Base-by-base conservation (phyloP, 1,140 invertebrate genomes). In the Stratiolaelaps scimitus region DNA sequence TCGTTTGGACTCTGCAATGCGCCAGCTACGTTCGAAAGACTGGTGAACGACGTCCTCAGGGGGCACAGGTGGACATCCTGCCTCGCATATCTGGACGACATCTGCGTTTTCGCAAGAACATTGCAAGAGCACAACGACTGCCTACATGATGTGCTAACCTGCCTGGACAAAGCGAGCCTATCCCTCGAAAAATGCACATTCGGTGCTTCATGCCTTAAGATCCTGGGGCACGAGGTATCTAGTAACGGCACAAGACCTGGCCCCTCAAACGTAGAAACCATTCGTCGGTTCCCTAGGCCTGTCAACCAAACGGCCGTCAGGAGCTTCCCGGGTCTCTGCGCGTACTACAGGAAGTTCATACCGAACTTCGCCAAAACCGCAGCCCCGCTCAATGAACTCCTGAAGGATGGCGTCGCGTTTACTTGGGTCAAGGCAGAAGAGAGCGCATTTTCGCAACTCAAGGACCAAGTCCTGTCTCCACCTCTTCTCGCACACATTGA, bases 291-390 rank as follows among this genome's bases (percentile, higher is more conserved):
- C n/a, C 69, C 72, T 15, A 43, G 40, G 2, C 77, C 77, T 10
- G 43, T 72, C 68, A 73, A 70, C 69, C 65, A 73, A 5, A 76
- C 73, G 60, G 73, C 78, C 47, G 20, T 80, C 0, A 65, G 75
- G 44, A 66, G 74, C 56, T 79, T 80, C 67, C 68, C 78, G 10
- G 78, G 77, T 1, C 73, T 79, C 65, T 70, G 74, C 1, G 71
- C 72, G 30, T 80, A 76, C 69, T 80, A 80, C 69, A 69, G 72
- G 1, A 71, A 73, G 46, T 80, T 80, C 66, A 71, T 78, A 10
- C 72, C 68, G 5, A 73, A 75, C 64, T 73, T 75, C 20, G 71
- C 75, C 1, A 64, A 68, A n/a, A 65, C 74, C 17, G 69, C 74
- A 28, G 64, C 69, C 13, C 76, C 76, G 7, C 67, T 78, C 28